These are phyloP conservation scores for Drosophila chauvacae DNA, from an alignment of 1,140 invertebrate species.

Conservation along the genomic window DNA sequence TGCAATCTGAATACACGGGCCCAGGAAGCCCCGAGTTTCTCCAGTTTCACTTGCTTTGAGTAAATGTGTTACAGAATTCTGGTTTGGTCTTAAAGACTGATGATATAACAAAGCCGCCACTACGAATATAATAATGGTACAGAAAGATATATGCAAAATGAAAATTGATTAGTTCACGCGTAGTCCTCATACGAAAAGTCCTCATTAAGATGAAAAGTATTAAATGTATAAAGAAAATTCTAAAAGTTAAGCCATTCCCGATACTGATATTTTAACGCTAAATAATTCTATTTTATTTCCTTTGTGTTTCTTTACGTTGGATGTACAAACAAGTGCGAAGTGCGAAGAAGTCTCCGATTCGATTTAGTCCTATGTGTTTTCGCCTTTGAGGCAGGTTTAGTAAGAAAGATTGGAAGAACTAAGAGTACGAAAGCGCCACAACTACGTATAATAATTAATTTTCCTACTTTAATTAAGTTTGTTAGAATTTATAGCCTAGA, in stretches of 20 bases:
- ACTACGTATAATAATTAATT: slow-evolving; percentile 70
- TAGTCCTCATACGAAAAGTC: slow-evolving; percentile 14
- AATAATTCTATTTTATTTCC: slow-evolving; percentile 13
- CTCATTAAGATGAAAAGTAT: slow-evolving; percentile 40
- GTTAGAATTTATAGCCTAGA: slow-evolving; percentile 77
- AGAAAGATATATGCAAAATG: slow-evolving; percentile 47
- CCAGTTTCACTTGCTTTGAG: slow-evolving; percentile 44
- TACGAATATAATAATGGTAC: slow-evolving; percentile 65
- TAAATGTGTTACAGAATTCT: slow-evolving; percentile 34
- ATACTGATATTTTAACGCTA: slow-evolving; percentile 62
- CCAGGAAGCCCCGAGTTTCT: background rate
- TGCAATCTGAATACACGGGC: slow-evolving; percentile 16
- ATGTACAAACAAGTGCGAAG: slow-evolving; percentile 36
- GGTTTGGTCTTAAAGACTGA: slow-evolving; percentile 79
- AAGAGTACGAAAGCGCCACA: slow-evolving; percentile 63
- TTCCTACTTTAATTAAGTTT: slow-evolving; percentile 77
- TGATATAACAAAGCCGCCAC: slow-evolving; percentile 56
- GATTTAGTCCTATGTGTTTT: slow-evolving; percentile 28
- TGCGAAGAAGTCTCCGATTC: slow-evolving; percentile 27
- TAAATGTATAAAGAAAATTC: slow-evolving; percentile 62
- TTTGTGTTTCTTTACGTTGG: slow-evolving; percentile 29
- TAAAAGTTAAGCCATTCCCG: slow-evolving; percentile 75
- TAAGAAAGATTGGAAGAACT: slow-evolving; percentile 2
- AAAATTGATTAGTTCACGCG: slow-evolving; percentile 30
- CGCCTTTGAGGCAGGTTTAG: slow-evolving; percentile 64